Percentiles rank a stretch among this genome's conserved stretches.
Conservation (phyloP, 2,113 vertebrate species). For the Pygoscelis adeliae region DNA sequence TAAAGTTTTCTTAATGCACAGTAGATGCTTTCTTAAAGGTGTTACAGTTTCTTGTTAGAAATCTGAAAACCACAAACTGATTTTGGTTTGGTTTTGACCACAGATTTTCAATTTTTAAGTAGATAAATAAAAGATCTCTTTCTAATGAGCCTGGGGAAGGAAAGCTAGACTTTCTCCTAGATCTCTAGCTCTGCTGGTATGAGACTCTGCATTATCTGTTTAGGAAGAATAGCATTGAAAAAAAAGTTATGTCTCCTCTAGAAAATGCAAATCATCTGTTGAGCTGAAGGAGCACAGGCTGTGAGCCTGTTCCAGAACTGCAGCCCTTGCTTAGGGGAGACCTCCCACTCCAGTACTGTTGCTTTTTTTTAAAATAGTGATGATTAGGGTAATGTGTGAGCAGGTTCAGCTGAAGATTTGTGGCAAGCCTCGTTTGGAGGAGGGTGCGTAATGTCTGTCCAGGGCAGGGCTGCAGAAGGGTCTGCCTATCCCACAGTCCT, state of each 20-base stretch:
- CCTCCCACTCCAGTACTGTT: background rate
- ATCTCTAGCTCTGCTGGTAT: background rate
- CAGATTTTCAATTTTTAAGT: background rate
- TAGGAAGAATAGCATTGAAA: background rate
- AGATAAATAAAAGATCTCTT: background rate
- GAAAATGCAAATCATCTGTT: background rate
- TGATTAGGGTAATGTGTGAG: background rate
- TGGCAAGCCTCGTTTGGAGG: background rate
- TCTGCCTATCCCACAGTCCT: background rate
- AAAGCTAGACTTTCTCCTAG: background rate
- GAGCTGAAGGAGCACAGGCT: background rate
- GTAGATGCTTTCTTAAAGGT: background rate
- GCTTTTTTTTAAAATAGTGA: background rate
- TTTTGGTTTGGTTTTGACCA: background rate
- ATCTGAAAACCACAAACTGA: constrained; percentile 3
- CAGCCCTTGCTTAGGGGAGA: background rate
- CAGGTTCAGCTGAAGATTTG: background rate
- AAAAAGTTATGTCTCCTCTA: background rate
- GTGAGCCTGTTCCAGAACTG: background rate
- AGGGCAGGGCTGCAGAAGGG: background rate
- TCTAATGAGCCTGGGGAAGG: background rate
- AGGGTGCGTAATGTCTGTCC: background rate
- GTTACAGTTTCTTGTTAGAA: background rate
- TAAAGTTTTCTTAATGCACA: background rate
- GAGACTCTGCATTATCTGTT: background rate